A percentile compares a stretch with the other conserved stretches of the same genome.
These are phyloP conservation scores for Pseudomyrmex cubaensis DNA, from an alignment of 1,140 invertebrate species.

Conservation along the genomic window DNA sequence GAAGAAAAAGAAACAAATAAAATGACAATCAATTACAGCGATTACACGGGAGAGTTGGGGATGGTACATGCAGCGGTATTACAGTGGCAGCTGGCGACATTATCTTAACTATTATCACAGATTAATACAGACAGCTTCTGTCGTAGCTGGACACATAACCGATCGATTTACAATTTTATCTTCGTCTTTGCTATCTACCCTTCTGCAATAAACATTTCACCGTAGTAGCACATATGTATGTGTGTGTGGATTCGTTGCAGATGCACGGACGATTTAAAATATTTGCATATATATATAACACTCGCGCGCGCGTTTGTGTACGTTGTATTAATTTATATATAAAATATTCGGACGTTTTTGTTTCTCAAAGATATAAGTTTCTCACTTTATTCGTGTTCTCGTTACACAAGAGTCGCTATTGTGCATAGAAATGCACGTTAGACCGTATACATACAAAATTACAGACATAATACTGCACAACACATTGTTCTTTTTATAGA, in stretches of 20 bases:
- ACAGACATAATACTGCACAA: slow-evolving; percentile 50
- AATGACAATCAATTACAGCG: slow-evolving; percentile 66
- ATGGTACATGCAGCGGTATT: slow-evolving; percentile 75
- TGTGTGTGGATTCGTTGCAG: neutral
- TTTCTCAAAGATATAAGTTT: slow-evolving; percentile 1
- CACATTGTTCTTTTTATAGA: slow-evolving; percentile 22
- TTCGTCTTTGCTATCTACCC: slow-evolving; percentile 63
- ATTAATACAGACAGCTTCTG: slow-evolving; percentile 83
- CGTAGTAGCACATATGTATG: neutral
- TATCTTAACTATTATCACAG: slow-evolving; percentile 84
- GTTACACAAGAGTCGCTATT: slow-evolving; percentile 18
- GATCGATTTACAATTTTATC: slow-evolving; percentile 67
- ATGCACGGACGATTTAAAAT: slow-evolving; percentile 44
- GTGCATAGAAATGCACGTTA: slow-evolving; percentile 9
- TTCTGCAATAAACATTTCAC: slow-evolving; percentile 53
- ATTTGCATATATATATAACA: neutral
- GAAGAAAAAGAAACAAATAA: slow-evolving; percentile 31
- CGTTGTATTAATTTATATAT: slow-evolving; percentile 18
- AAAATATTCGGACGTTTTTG: slow-evolving; percentile 37
- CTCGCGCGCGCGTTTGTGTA: neutral
- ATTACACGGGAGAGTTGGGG: slow-evolving; percentile 61
- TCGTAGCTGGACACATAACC: slow-evolving; percentile 79
- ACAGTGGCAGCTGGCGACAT: slow-evolving; percentile 78
- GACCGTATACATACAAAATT: slow-evolving; percentile 26
- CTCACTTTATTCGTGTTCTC: neutral